phyloP scores from a whole-genome alignment of 2,888 invertebrate genomes.

The Linnaemya tessellans region DNA sequence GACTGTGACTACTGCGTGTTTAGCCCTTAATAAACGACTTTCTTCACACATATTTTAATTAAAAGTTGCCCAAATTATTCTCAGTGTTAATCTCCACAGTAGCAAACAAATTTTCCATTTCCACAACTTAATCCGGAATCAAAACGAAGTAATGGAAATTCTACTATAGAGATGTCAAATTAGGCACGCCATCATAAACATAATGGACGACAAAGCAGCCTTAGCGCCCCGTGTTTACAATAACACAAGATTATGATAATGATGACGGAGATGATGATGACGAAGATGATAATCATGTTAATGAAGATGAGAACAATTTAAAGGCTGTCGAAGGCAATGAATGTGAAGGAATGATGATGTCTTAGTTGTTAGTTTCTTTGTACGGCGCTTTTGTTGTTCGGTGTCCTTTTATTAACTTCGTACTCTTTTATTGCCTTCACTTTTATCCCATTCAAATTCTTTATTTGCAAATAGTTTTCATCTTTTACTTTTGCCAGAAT shows the following conservation, averaged over 20 bases:
- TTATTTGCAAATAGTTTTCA: constrained; percentile 33
- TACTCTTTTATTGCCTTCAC: neutral
- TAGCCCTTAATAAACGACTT: too few species aligned
- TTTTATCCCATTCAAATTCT: constrained; percentile 20
- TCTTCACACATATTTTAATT: too few species aligned
- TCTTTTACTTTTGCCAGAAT: constrained; percentile 2
- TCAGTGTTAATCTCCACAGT: too few species aligned
- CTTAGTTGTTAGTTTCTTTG: constrained; percentile 24
- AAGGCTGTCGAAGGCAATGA: neutral
- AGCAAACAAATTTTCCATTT: too few species aligned
- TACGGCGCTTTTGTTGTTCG: constrained; percentile 32
- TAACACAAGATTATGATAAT: constrained; percentile 1
- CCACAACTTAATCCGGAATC: neutral
- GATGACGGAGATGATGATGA: neutral
- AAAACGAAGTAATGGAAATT: constrained; percentile 40
- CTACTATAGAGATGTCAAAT: constrained; percentile 42
- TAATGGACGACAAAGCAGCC: constrained; percentile 12
- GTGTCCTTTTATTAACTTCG: constrained; percentile 38
- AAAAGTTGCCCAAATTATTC: too few species aligned
- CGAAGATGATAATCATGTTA: neutral
- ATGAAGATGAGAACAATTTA: neutral
- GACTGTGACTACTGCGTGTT: too few species aligned
- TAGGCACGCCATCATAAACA: constrained; percentile 62
- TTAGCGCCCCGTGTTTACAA: neutral
- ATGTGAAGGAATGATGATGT: constrained; percentile 13